phyloP scores from a whole-genome alignment of 2,888 invertebrate genomes.

The Sinotaia quadrata region DNA sequence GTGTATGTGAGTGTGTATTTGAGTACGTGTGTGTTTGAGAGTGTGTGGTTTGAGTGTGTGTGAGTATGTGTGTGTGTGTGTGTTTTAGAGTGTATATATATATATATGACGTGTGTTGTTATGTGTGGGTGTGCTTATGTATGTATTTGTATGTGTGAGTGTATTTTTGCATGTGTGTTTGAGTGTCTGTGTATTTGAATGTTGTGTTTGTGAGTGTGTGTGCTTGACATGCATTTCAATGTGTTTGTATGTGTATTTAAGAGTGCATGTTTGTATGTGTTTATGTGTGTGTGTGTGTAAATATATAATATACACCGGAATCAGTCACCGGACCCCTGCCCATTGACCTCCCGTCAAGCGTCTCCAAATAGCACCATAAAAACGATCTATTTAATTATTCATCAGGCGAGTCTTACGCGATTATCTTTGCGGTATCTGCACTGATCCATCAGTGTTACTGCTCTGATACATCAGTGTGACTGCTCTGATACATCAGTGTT shows the following conservation, averaged over 20 bases:
- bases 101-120: background rate
- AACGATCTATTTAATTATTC: no score
- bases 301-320: background rate
- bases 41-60: background rate
- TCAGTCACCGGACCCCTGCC: no score
- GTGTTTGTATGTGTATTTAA: constrained; percentile 6
- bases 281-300: background rate
- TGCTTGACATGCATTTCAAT: background rate
- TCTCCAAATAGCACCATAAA: no score
- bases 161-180: background rate
- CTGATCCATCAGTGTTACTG: no score
- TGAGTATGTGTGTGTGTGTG: background rate
- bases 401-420: no score
- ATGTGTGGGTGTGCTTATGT: no score
- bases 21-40: constrained; percentile 1
- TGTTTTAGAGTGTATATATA: background rate
- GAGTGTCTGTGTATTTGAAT: background rate
- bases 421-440: no score
- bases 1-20: background rate
- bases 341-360: no score
- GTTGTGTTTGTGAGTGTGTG: background rate
- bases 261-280: constrained; percentile 10
- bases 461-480: no score
- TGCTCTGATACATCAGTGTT: no score
- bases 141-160: no score